Evolutionary conservation across 2,797 vertebrate species (phyloP), one percentile per base, ranked within the genome.

Genomic region (Lacerta bilineata): DNA sequence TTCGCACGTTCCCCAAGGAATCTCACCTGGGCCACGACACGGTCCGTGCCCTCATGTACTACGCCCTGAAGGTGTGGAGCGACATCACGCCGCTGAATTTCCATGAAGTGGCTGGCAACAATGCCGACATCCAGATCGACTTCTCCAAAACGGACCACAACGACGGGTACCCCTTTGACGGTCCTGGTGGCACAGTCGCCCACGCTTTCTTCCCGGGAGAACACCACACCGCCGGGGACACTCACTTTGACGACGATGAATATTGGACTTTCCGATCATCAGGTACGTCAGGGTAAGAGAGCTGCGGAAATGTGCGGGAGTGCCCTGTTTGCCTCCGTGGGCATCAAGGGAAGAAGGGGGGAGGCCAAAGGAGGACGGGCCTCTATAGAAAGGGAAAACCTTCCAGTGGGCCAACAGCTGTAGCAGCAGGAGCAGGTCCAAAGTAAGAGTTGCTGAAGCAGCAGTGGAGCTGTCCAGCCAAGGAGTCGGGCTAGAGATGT

Each of bases 21-120:
- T 98, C 98, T 0, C 97, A 97, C 0, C 95, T 99, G 93, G 98
- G 98, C 90, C 97, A 98, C 0, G 98, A 99, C 96, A 99, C 98
- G 0, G 98, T 99, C 55, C 97, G 98, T 0, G 98, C 98, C 0
- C 98, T 99, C 87, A 98, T 99, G 98, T 98, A 98, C 94, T 99
- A 99, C 0, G 99, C 98, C 11, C 95, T 99, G 93, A 99, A 99
- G 95, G 98, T 99, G 85, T 99, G 99, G 99, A 99, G 98, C 0
- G 99, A 99, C 95, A 98, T 99, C 5, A 97, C 98, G 0, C 99
- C 98, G 0, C 97, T 99, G 36, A 98, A 99, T 93, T 99, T 99
- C 95, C 99, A 99, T 0, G 99, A 99, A 95, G 99, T 99, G 92
- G 98, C 98, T 0, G 98, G 98, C 84, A 98, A 95, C 10, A 93